These are phyloP conservation scores for Apantesis nais DNA, from an alignment of 2,888 invertebrate species.

Conservation along the genomic window DNA sequence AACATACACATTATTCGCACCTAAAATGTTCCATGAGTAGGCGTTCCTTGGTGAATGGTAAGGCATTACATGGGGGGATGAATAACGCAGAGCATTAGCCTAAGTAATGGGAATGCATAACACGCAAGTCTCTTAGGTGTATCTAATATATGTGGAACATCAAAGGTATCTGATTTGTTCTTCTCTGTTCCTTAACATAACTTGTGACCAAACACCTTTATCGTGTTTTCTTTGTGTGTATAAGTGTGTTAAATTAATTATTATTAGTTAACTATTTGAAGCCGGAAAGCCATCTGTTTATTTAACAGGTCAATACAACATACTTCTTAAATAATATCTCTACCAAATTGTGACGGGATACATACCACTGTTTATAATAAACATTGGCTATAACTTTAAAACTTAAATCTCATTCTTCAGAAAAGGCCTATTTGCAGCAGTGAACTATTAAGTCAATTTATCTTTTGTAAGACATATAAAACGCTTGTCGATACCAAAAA, in stretches of 20 bases:
- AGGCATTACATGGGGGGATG: slow-evolving; percentile 66
- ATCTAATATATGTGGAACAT: slow-evolving; percentile 39
- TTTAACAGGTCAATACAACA: too few species aligned
- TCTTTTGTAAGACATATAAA: neutral
- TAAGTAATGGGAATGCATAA: slow-evolving; percentile 60
- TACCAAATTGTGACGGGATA: too few species aligned
- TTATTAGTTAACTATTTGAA: too few species aligned
- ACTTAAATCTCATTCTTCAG: too few species aligned
- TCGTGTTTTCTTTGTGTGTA: neutral
- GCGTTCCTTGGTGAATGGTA: slow-evolving; percentile 63
- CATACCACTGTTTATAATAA: too few species aligned
- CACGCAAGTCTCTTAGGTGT: slow-evolving; percentile 43
- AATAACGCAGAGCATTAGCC: slow-evolving; percentile 68
- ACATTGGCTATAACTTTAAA: too few species aligned
- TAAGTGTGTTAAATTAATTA: too few species aligned
- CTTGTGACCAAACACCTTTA: neutral
- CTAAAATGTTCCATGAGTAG: slow-evolving; percentile 44
- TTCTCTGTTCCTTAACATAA: slow-evolving; percentile 19
- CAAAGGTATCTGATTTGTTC: slow-evolving; percentile 38
- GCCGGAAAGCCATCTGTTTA: too few species aligned
- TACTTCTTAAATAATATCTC: too few species aligned
- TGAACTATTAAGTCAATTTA: neutral
- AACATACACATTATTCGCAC: slow-evolving; percentile 1
- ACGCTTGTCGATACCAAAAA: neutral
- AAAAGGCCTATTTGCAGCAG: too few species aligned